Base-by-base conservation (phyloP, 2,113 vertebrate species). In the Cebus imitator region DNA sequence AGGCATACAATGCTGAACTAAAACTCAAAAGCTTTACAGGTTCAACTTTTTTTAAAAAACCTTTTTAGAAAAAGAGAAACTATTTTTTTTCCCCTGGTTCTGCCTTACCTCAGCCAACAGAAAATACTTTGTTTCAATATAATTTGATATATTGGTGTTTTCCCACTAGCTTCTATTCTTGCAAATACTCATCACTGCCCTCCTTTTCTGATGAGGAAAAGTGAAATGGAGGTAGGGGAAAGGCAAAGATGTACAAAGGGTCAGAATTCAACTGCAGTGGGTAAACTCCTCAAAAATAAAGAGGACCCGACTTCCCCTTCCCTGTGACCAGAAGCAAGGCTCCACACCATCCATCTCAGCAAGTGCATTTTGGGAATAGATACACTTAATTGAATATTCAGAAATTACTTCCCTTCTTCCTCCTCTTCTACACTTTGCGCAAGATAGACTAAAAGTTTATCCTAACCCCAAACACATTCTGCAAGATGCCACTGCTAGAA, bases 41-140 rank as follows among this genome's bases (percentile, higher is more conserved):
- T 85, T 95, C 52, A 50, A 81, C 13, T 7, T 48, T 76, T n/a
- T 82, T 64, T 64, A 14, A 94, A 14, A 94, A 86, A 52, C 27
- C 91, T 89, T 89, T 66, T 75, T 78, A 95, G 86, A 92, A 94
- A 92, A 92, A 96, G 50, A 93, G 58, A 97, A 80, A 87, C 57
- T 45, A 92, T 83, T 80, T 90, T 95, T 43, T 78, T 92, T 40
- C 57, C 86, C 83, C 85, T 95, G 89, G 97, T 96, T 97, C 90
- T 97, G 90, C 95, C 98, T 97, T 82, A 98, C 94, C 96, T 98
- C 64, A 97, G 88, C 83, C 97, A 96, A 20, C 73, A 98, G 81
- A 98, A 97, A 98, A 96, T 93, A 96, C 98, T 98, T 98, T 96
- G 93, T 98, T 98, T 98, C 98, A 98, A 91, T 6, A 3, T 92